A percentile compares a stretch with the other conserved stretches of the same genome.
phyloP scores from a whole-genome alignment of 2,113 vertebrate genomes.

The Phyllostomus discolor region DNA sequence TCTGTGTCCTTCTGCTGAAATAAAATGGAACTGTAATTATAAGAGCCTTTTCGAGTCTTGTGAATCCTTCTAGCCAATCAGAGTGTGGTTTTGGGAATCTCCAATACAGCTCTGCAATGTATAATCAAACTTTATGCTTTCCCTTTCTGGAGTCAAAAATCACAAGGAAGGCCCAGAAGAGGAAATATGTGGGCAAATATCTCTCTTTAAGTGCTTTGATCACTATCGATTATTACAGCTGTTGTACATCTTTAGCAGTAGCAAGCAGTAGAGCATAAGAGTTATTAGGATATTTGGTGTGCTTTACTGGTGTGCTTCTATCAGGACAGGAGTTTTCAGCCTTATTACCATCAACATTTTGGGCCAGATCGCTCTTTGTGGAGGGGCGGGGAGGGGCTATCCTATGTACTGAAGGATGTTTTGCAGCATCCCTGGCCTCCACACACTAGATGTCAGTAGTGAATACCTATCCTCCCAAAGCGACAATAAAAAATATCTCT shows the following conservation, averaged over 20 bases:
- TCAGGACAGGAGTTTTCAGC: neutral
- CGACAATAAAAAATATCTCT: neutral
- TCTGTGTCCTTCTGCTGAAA: neutral
- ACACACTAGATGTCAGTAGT: neutral
- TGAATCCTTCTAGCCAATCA: neutral
- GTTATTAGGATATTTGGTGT: neutral
- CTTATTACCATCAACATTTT: neutral
- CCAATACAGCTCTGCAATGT: neutral
- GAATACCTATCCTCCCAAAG: neutral
- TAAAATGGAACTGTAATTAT: neutral
- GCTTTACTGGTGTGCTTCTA: neutral
- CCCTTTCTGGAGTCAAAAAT: neutral
- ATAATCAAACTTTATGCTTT: neutral
- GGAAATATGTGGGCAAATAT: neutral
- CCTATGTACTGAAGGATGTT: fast-evolving
- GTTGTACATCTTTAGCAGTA: neutral
- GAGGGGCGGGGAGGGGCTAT: too few relatives aligned
- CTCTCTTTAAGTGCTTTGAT: neutral
- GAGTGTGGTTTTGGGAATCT: neutral
- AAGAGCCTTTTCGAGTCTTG: neutral
- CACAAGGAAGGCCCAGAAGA: neutral
- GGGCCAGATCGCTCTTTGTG: neutral
- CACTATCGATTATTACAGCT: neutral
- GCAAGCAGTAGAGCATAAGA: neutral
- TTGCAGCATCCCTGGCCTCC: neutral